These are phyloP conservation scores for Melikaiella ostensackeni DNA, from an alignment of 2,888 invertebrate species.

Conservation along the genomic window DNA sequence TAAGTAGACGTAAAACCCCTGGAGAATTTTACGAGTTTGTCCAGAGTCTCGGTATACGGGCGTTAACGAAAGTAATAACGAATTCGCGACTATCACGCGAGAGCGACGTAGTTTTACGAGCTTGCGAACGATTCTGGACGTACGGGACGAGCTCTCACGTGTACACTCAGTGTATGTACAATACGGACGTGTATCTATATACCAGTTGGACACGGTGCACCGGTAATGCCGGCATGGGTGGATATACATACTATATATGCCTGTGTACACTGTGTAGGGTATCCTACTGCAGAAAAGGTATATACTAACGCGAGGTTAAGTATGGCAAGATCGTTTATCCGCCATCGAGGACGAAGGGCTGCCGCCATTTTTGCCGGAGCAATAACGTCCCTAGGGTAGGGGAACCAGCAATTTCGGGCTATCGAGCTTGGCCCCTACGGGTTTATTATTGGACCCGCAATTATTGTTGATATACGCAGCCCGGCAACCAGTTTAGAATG, in stretches of 20 bases:
- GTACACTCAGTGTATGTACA: slow-evolving; percentile 24
- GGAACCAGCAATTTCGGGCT: slow-evolving; percentile 77
- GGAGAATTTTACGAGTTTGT: slow-evolving; percentile 68
- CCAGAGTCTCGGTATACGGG: slow-evolving; percentile 59
- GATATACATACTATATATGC: not conserved
- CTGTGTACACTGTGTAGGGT: not conserved
- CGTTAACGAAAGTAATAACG: slow-evolving; percentile 73
- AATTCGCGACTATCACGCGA: slow-evolving; percentile 73
- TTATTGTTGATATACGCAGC: slow-evolving; percentile 75
- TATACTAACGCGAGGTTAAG: slow-evolving; percentile 57
- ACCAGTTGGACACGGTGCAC: not conserved
- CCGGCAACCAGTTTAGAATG: slow-evolving; percentile 65
- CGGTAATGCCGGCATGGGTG: slow-evolving; percentile 9
- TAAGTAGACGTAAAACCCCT: slow-evolving; percentile 48
- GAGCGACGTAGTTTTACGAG: slow-evolving; percentile 65
- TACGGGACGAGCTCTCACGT: slow-evolving; percentile 6
- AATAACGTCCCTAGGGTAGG: slow-evolving; percentile 65
- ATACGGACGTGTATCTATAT: slow-evolving; percentile 15
- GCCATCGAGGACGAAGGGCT: slow-evolving; percentile 73
- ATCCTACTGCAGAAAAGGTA: slow-evolving; percentile 29
- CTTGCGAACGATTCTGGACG: slow-evolving; percentile 59
- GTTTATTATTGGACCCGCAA: slow-evolving; percentile 77
- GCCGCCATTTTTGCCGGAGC: slow-evolving; percentile 65
- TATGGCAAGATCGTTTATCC: slow-evolving; percentile 74
- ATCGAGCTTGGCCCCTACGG: slow-evolving; percentile 75